Percentiles rank a stretch among this genome's conserved stretches.
Conservation (phyloP, 2,888 invertebrate genomes). For the Pseudanteris insignis region DNA sequence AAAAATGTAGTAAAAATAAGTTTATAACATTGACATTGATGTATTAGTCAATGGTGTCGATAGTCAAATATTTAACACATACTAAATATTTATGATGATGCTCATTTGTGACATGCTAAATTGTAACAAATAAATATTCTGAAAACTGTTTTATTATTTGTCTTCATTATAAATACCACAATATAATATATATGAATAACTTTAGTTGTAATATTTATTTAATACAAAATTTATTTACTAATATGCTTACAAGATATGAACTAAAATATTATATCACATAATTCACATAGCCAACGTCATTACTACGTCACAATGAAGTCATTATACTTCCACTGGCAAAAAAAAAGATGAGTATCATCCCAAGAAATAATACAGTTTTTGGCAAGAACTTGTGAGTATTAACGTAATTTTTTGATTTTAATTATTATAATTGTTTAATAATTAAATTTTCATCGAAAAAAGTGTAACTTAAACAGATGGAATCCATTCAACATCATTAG, state of each 20-base stretch:
- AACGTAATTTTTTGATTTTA: background rate
- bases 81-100: too few species aligned
- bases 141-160: too few species aligned
- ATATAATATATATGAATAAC: too few species aligned
- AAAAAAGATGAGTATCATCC: background rate
- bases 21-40: too few species aligned
- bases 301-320: constrained; percentile 3
- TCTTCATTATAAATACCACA: too few species aligned
- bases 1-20: too few species aligned
- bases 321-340: background rate
- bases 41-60: too few species aligned
- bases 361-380: too few species aligned
- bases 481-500: constrained; percentile 65
- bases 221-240: constrained; percentile 10
- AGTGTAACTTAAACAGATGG: constrained; percentile 43
- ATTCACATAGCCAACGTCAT: background rate
- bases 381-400: constrained; percentile 4
- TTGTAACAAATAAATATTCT: too few species aligned
- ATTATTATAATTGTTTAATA: background rate
- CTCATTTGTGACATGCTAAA: too few species aligned
- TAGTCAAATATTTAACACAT: too few species aligned
- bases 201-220: background rate
- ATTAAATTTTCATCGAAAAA: background rate
- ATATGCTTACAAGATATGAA: constrained; percentile 1
- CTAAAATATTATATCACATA: constrained; percentile 13